Evolutionary conservation across 2,797 vertebrate species (phyloP), one percentile per base, ranked within the genome.

Genomic region (Sandelia bainsii): DNA sequence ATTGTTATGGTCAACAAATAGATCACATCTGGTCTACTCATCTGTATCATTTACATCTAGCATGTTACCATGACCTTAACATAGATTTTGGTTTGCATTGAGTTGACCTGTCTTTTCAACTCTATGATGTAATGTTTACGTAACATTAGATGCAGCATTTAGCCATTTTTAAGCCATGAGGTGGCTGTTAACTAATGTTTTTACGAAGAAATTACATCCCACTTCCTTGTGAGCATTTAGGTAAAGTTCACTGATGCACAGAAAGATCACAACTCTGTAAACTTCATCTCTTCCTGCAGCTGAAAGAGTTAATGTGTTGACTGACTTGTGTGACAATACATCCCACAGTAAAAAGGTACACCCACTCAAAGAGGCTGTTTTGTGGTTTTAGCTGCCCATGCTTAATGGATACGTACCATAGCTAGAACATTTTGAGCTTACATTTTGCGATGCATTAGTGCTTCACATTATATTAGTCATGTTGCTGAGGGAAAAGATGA

Each of bases 251-350:
- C 44, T 34, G 72, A 87, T 70, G 67, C 44, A 14, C 25, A 6
- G 5, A 20, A 19, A 29, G 10, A 69, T 75, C 7, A 19, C 4
- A 25, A 25, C 25, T 8, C 5, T 32, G 29, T 32, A 8, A 72
- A 61, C 9, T 19, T 50, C 37, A 45, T 72, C 50, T 5, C 40
- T 40, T 46, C 12, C 60, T 69, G 37, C 56, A 66, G 60, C 48
- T 72, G 62, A 75, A 83, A 79, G 69, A 75, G 62, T 80, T 77
- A 77, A 86, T 82, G 61, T 54, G 20, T 32, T 64, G 57, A 78
- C 67, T 77, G 78, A 83, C 80, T 62, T 56, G 62, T 51, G 44
- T 64, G 67, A 59, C 63, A 77, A 22, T 46, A 68, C 46, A 23
- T 49, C 45, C 39, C 49, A 17, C 37, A 46, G 68, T n/a, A 40